Percentiles rank a stretch among this genome's conserved stretches.
phyloP scores from a whole-genome alignment of 2,113 vertebrate genomes.

The Himantopus leucocephalus region DNA sequence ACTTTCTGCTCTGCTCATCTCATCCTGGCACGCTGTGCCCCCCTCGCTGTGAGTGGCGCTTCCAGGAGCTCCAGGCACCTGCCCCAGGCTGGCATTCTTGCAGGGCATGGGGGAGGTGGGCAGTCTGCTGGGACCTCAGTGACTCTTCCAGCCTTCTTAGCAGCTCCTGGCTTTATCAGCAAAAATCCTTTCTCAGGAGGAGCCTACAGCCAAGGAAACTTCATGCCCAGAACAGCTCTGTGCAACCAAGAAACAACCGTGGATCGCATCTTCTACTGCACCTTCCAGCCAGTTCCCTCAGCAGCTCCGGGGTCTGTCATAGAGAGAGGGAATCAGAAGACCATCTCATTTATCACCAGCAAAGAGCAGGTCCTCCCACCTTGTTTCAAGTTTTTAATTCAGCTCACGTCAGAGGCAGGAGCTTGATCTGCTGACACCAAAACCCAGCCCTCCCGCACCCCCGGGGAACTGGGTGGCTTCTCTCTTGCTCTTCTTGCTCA shows the following conservation, averaged over 20 bases:
- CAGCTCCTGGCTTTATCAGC: background rate
- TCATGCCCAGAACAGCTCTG: background rate
- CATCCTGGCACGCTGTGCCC: background rate
- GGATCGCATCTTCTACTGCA: background rate
- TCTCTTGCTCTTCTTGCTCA: background rate
- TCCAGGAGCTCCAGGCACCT: background rate
- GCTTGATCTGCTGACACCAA: background rate
- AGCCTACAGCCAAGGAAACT: background rate
- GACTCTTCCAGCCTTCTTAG: background rate
- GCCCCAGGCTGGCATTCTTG: background rate
- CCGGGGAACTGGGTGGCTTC: background rate
- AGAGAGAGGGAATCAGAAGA: background rate
- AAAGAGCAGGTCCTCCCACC: background rate
- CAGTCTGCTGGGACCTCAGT: background rate
- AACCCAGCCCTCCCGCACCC: background rate
- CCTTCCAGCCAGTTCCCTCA: background rate
- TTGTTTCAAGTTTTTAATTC: background rate
- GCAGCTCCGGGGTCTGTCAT: background rate
- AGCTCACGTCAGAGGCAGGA: background rate
- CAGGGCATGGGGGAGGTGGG: background rate
- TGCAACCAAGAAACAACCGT: background rate
- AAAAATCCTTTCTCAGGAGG: background rate
- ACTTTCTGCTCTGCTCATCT: background rate
- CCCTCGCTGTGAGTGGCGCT: fast-evolving
- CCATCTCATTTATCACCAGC: background rate